A percentile compares a stretch with the other conserved stretches of the same genome.
These are phyloP conservation scores for Drosophila siamana DNA, from an alignment of 2,888 invertebrate genomes.

Conservation along the genomic window DNA sequence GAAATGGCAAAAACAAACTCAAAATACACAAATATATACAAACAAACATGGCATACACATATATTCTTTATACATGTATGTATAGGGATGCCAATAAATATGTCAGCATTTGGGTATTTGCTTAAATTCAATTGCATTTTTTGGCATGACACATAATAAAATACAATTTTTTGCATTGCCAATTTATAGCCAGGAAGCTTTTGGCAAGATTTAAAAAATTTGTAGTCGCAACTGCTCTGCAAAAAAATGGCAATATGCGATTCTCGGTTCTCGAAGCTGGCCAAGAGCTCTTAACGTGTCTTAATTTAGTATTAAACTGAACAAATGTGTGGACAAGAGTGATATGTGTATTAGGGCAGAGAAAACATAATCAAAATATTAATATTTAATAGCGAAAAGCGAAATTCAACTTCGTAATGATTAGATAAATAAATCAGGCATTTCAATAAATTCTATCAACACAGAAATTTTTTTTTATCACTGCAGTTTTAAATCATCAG, in stretches of 20 bases:
- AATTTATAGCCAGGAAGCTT: slow-evolving; percentile 32
- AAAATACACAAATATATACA: slow-evolving; percentile 1
- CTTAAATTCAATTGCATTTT: slow-evolving; percentile 66
- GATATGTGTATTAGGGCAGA: no score
- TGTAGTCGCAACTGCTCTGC: slow-evolving; percentile 4
- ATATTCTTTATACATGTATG: neutral
- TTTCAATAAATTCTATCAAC: no score
- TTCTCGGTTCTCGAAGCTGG: slow-evolving; percentile 1
- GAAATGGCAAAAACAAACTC: neutral
- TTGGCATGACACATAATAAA: slow-evolving; percentile 52
- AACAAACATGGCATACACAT: neutral
- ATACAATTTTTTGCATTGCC: slow-evolving; percentile 19
- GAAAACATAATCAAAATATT: no score
- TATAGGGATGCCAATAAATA: slow-evolving; percentile 47
- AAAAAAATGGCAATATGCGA: slow-evolving; percentile 13
- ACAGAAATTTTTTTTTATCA: no score
- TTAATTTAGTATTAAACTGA: slow-evolving; percentile 6
- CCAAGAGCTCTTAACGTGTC: neutral
- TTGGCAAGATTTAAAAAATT: slow-evolving; percentile 36
- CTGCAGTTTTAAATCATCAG: no score
- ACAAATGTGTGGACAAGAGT: neutral
- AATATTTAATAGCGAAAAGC: no score
- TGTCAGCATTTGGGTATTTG: slow-evolving; percentile 55
- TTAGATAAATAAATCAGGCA: no score
- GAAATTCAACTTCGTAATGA: no score